Percentiles rank a stretch among this genome's conserved stretches.
Evolutionary conservation across 2,888 invertebrate genomes (phyloP).

Genomic region (Xanthorhoe spadicearia): DNA sequence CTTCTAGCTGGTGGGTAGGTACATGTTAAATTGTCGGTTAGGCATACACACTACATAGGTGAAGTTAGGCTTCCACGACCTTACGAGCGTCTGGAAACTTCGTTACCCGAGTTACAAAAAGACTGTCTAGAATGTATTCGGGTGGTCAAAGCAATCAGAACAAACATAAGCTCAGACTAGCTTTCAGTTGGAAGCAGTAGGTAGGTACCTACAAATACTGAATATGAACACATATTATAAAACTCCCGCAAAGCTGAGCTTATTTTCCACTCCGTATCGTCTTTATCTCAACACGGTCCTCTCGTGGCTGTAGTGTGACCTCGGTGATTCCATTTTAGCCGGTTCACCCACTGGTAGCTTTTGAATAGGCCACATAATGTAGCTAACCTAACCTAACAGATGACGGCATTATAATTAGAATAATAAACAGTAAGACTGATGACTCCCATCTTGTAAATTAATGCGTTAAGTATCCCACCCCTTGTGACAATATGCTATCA

Average conservation of each 20-base stretch:
- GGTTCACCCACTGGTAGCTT: neutral
- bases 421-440: conserved; percentile 5
- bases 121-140: too few species aligned
- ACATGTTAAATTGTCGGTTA: neutral
- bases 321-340: neutral
- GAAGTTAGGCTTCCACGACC: too few species aligned
- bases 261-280: too few species aligned
- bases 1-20: neutral
- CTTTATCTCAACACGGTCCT: too few species aligned
- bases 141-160: too few species aligned
- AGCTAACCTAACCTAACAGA: neutral
- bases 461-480: conserved; percentile 7
- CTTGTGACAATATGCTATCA: conserved; percentile 12
- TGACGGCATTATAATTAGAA: neutral
- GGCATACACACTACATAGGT: neutral
- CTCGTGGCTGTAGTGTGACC: neutral
- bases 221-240: too few species aligned
- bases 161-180: too few species aligned
- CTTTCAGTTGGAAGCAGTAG: too few species aligned
- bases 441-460: conserved; percentile 8
- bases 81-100: too few species aligned
- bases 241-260: too few species aligned
- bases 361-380: neutral
- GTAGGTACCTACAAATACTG: too few species aligned
- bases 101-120: too few species aligned